Evolutionary conservation across 2,113 vertebrate genomes (phyloP).

Genomic region (Conger conger): DNA sequence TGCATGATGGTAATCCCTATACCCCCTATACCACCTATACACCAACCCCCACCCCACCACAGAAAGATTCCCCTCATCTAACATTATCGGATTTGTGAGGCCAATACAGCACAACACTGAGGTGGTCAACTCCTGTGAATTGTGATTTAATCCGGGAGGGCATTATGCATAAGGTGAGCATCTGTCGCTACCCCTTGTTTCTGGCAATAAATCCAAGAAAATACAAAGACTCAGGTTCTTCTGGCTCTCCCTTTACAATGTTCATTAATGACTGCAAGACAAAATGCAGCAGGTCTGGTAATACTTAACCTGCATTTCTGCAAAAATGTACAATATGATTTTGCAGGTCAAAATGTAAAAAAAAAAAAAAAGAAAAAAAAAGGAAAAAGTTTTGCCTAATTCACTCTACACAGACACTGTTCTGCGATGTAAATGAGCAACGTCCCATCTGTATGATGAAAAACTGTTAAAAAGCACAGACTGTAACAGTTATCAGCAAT

Average conservation of each 20-base stretch:
- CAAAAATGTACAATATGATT: no score
- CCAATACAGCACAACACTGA: not conserved
- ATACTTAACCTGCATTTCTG: not conserved
- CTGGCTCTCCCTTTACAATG: not conserved
- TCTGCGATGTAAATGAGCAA: not conserved
- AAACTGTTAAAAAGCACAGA: not conserved
- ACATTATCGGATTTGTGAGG: not conserved
- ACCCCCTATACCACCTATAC: not conserved
- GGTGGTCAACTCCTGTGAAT: not conserved
- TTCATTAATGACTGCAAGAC: not conserved
- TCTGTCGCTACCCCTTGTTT: not conserved
- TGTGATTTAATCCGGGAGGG: not conserved
- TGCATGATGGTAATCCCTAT: not conserved
- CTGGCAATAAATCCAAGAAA: not conserved
- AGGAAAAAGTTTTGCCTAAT: not conserved
- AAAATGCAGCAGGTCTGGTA: not conserved
- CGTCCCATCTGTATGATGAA: not conserved
- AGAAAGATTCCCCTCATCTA: not conserved
- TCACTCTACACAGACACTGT: not conserved
- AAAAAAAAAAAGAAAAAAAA: not conserved
- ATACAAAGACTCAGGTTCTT: not conserved
- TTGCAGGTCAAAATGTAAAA: not conserved
- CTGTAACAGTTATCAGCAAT: not conserved
- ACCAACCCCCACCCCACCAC: no score
- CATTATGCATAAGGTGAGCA: not conserved